phyloP scores from a whole-genome alignment of 2,888 invertebrate genomes.

The Lasioglossum marginatum region DNA sequence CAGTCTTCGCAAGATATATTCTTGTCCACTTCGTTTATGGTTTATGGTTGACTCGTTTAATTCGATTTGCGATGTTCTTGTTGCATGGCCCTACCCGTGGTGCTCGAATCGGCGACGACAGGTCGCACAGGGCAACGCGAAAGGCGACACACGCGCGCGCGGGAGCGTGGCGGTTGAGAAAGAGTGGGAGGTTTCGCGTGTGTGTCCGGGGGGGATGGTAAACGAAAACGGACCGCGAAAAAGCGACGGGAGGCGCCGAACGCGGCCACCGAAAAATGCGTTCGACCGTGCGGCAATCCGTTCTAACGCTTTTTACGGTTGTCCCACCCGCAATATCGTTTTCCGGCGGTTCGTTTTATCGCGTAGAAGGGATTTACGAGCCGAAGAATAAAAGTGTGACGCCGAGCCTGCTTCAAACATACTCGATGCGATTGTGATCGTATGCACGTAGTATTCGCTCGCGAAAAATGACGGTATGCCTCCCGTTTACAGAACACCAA shows the following conservation, averaged over 20 bases:
- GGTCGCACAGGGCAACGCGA: background rate
- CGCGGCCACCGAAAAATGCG: constrained; percentile 14
- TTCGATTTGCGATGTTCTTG: constrained; percentile 82
- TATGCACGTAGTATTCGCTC: background rate
- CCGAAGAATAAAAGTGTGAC: constrained; percentile 16
- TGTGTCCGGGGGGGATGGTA: background rate
- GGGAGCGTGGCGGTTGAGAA: background rate
- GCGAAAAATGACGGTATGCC: background rate
- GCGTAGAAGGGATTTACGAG: constrained; percentile 35
- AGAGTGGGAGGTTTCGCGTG: background rate
- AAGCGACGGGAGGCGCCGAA: background rate
- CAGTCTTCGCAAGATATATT: constrained; percentile 83
- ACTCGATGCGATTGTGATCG: background rate
- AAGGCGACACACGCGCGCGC: background rate
- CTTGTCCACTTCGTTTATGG: constrained; percentile 77
- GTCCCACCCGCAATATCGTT: constrained; percentile 44
- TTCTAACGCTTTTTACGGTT: constrained; percentile 29
- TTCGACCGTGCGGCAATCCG: constrained; percentile 13
- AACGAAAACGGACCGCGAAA: constrained; percentile 16
- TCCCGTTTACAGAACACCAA: background rate
- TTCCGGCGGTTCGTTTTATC: constrained; percentile 44
- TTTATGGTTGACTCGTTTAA: constrained; percentile 80
- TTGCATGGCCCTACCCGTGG: constrained; percentile 83
- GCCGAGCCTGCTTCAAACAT: background rate
- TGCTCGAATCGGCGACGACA: constrained; percentile 73